These are phyloP conservation scores for Babyrousa celebensis DNA, from an alignment of 2,797 vertebrate species.

Conservation along the genomic window DNA sequence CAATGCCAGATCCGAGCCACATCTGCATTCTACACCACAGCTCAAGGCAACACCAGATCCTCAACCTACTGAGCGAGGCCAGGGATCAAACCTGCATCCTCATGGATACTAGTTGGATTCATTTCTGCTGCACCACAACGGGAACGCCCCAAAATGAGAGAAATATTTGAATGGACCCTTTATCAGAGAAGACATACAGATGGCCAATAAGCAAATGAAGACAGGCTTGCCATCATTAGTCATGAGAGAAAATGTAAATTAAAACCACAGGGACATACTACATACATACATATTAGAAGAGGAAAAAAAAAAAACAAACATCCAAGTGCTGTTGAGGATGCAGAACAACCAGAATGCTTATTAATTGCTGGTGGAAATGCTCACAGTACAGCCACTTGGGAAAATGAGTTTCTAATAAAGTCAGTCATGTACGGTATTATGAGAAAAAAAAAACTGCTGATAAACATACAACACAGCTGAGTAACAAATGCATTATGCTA, in stretches of 20 bases:
- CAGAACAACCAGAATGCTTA: neutral
- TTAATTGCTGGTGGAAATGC: neutral
- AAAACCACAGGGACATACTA: neutral
- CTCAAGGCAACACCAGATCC: too few relatives aligned
- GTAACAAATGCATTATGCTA: neutral
- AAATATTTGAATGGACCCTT: neutral
- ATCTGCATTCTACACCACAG: too few relatives aligned
- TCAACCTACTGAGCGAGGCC: too few relatives aligned
- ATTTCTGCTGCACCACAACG: too few relatives aligned
- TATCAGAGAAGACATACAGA: neutral
- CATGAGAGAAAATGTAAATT: neutral
- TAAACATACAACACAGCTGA: neutral
- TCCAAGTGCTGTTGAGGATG: neutral
- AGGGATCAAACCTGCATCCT: too few relatives aligned
- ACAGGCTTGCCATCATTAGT: neutral
- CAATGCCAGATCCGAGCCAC: too few relatives aligned
- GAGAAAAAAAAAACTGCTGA: neutral
- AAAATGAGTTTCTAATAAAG: constrained; percentile 18
- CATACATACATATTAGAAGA: neutral
- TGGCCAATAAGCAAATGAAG: neutral
- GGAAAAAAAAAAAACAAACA: neutral
- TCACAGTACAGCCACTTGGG: neutral
- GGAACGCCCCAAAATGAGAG: neutral
- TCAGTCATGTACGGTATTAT: neutral
- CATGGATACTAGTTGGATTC: too few relatives aligned